These are phyloP conservation scores for Ascidia mentula DNA, from an alignment of 23 tunicate species.

Conservation along the genomic window DNA sequence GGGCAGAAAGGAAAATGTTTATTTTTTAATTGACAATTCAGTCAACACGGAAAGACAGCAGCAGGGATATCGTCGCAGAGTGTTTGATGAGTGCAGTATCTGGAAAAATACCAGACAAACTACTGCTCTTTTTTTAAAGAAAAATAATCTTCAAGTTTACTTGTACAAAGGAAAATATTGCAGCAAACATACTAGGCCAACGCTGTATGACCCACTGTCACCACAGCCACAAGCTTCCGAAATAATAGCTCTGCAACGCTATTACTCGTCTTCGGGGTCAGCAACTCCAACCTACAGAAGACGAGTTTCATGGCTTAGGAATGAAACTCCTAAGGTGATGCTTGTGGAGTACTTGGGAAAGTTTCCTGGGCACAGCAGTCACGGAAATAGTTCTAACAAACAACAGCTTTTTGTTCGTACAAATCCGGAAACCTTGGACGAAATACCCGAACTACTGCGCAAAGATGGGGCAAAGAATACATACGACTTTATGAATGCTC, in stretches of 20 bases:
- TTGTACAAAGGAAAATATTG: neutral
- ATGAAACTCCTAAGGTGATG: neutral
- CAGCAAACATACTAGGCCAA: neutral
- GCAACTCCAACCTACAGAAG: neutral
- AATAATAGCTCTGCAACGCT: neutral
- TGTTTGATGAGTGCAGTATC: neutral
- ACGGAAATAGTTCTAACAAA: neutral
- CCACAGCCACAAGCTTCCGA: neutral
- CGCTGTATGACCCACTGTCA: neutral
- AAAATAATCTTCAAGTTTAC: neutral
- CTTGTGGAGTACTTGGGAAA: slow-evolving; percentile 8
- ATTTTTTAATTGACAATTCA: too few relatives aligned
- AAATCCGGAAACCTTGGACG: neutral
- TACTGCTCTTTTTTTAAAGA: neutral
- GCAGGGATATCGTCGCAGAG: too few relatives aligned
- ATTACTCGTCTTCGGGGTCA: neutral
- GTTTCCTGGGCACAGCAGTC: neutral
- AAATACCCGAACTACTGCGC: neutral
- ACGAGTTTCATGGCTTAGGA: neutral
- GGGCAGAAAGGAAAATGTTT: too few relatives aligned
- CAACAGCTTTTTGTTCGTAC: slow-evolving; percentile 1
- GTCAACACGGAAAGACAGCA: too few relatives aligned
- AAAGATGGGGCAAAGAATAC: neutral
- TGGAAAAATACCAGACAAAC: neutral
- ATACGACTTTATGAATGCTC: neutral